phyloP scores from a whole-genome alignment of 2,888 invertebrate species.

The Diadegma fenestrale region DNA sequence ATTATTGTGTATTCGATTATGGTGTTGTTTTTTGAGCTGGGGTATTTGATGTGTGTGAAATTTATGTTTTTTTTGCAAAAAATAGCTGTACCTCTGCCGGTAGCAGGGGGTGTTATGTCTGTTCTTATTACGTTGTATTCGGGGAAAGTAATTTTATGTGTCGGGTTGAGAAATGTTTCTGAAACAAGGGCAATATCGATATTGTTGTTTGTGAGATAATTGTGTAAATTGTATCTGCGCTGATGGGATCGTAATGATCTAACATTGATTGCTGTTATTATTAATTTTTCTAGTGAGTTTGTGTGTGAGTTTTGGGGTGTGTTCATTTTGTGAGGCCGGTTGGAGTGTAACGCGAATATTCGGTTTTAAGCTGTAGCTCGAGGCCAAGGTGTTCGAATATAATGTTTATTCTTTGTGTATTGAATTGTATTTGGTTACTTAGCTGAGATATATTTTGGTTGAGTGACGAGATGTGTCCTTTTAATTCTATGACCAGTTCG shows the following conservation, averaged over 20 bases:
- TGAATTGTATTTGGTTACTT: neutral
- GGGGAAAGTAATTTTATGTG: conserved; percentile 57
- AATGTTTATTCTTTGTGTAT: conserved; percentile 11
- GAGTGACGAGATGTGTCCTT: neutral
- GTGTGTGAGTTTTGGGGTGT: neutral
- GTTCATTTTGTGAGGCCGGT: neutral
- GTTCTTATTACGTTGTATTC: conserved; percentile 59
- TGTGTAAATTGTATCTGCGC: neutral
- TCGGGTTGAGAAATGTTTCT: conserved; percentile 19
- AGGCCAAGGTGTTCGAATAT: conserved; percentile 12
- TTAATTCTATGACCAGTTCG: neutral
- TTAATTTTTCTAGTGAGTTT: neutral
- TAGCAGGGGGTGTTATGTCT: conserved; percentile 48
- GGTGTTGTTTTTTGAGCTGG: neutral
- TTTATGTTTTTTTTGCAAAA: conserved; percentile 64
- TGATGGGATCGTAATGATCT: neutral
- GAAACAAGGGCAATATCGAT: conserved; percentile 27
- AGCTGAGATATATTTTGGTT: neutral
- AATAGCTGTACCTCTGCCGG: conserved; percentile 69
- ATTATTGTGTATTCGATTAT: conserved; percentile 62
- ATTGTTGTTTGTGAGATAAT: conserved; percentile 9
- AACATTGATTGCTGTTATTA: neutral
- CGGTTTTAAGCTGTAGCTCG: neutral
- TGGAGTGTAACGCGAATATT: neutral
- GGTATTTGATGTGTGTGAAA: conserved; percentile 45